Base-by-base conservation (phyloP, 2,888 invertebrate genomes). In the Melipona beecheii region DNA sequence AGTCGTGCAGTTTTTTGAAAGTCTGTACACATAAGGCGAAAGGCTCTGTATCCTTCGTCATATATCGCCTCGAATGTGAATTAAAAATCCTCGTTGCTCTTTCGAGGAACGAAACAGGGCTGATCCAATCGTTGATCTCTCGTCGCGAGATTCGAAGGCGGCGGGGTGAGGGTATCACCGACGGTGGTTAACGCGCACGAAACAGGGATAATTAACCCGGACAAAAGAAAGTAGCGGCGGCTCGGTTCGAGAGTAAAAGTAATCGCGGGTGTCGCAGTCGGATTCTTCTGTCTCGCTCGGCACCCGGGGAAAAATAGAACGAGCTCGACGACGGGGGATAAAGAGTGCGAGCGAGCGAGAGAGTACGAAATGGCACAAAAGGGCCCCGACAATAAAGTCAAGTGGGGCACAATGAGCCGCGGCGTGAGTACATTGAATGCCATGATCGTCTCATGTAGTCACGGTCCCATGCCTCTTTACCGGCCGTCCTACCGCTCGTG, bases 381-480 rank as follows among this genome's bases (percentile, higher is more conserved):
- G 87, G 87, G 86, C 91, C 91, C 92, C 91, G 92, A 92, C 93
- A 93, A 93, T 93, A 93, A 92, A 92, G 93, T 94, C 94, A 94
- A 94, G 94, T 94, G 93, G 93, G 93, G 91, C 90, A 93, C 94
- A 94, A 94, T 93, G 92, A 93, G 91, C 89, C 91, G 90, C 92
- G 91, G 92, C 91, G 90, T 91, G 92, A 92, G 92, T 92, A 91
- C 90, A 91, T 92, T 92, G 92, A 92, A 92, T 91, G 91, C 91
- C 90, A 89, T 88, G 89, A 89, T 86, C 91, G 89, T 90, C 89
- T 82, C 84, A 70, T 85, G 84, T 81, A 91, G 91, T 90, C 87
- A 89, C 87, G 86, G 88, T 89, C 90, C 90, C 91, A 89, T 85
- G 89, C 71, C 83, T 86, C 87, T 87, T 86, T 83, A 83, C 85